Evolutionary conservation across 2,797 vertebrate species (phyloP).

Genomic region (Antrozous pallidus): DNA sequence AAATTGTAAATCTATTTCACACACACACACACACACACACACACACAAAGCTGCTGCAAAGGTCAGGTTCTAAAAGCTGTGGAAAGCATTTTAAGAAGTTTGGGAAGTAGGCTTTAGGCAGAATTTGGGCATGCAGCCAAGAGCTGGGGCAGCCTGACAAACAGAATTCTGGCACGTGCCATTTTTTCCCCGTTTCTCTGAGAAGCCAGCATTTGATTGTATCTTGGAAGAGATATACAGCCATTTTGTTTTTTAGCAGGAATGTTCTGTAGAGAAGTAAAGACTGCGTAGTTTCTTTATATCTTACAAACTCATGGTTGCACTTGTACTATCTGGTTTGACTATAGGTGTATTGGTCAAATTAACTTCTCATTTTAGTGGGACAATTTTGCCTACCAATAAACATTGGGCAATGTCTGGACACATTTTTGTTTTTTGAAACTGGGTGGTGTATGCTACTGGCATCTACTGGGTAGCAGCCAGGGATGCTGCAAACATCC

Average conservation of each 20-base stretch:
- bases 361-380: neutral
- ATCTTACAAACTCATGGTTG: neutral
- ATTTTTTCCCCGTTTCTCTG: neutral
- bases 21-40: neutral
- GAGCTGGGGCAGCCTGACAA: slow-evolving; percentile 44
- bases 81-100: slow-evolving; percentile 65
- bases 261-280: neutral
- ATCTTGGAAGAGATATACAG: neutral
- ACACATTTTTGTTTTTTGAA: slow-evolving; percentile 1
- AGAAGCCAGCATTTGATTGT: slow-evolving; percentile 11
- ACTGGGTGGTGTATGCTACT: neutral
- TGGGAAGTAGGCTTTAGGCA: slow-evolving; percentile 46
- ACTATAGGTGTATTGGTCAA: neutral
- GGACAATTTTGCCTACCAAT: neutral
- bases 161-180: slow-evolving; percentile 44
- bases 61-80: slow-evolving; percentile 63
- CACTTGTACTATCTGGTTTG: neutral
- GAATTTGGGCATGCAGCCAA: slow-evolving; percentile 39
- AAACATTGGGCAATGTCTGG: neutral
- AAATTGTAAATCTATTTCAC: slow-evolving; percentile 60
- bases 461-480: neutral
- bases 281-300: neutral
- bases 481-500: neutral
- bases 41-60: slow-evolving; percentile 55
- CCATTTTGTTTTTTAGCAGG: slow-evolving; percentile 49